These are phyloP conservation scores for Aleiodes sp. DNA, from an alignment of 1,140 invertebrate genomes.

Conservation along the genomic window DNA sequence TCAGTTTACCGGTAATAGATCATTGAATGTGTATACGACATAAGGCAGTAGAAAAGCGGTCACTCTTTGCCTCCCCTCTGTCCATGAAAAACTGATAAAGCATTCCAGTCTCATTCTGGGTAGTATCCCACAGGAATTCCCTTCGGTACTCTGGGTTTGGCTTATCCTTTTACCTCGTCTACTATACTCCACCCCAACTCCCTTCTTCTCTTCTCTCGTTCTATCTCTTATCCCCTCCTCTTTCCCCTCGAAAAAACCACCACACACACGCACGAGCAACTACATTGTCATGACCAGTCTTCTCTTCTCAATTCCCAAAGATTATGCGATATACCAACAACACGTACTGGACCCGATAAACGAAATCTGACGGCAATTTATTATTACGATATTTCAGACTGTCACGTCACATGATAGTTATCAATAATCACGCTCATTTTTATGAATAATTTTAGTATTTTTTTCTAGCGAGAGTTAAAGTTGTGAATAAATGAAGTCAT, in stretches of 20 bases:
- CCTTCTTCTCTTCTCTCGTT: neutral
- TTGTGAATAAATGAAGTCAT: too few relatives aligned
- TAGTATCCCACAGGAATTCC: slow-evolving; percentile 13
- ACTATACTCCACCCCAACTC: neutral
- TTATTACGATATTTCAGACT: neutral
- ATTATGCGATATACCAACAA: neutral
- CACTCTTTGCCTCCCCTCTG: too few relatives aligned
- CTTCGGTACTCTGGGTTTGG: neutral
- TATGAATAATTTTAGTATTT: neutral
- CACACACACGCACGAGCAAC: too few relatives aligned
- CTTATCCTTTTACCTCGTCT: slow-evolving; percentile 15
- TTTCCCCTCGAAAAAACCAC: neutral
- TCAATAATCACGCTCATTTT: neutral
- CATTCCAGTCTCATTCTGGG: slow-evolving; percentile 8
- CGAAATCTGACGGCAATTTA: neutral
- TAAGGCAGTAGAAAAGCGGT: slow-evolving; percentile 1
- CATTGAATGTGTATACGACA: slow-evolving; percentile 5
- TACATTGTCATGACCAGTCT: neutral
- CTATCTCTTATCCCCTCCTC: neutral
- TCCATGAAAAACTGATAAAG: slow-evolving; percentile 11
- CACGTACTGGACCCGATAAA: neutral
- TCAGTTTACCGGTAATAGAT: slow-evolving; percentile 9
- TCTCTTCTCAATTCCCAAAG: neutral
- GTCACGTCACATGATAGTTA: neutral
- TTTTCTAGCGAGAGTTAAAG: too few relatives aligned